phyloP scores from a whole-genome alignment of 2,113 vertebrate genomes.

The Tetraodon nigroviridis region DNA sequence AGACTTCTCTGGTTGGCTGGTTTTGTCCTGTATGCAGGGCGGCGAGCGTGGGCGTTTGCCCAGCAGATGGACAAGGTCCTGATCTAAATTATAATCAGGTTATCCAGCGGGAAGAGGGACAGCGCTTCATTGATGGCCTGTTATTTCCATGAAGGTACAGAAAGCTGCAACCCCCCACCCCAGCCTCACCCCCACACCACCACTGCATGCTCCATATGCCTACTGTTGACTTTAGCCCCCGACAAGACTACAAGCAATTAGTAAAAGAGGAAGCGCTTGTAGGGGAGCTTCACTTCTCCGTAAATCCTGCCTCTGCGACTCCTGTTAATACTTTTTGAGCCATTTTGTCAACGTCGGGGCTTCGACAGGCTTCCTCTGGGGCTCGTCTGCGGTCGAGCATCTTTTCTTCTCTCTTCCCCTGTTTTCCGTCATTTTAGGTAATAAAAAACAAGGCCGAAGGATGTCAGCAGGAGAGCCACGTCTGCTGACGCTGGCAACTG shows the following conservation, averaged over 20 bases:
- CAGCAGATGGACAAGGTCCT: slow-evolving; percentile 62
- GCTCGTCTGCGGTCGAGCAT: slow-evolving; percentile 59
- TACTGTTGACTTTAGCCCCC: slow-evolving; percentile 31
- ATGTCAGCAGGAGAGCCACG: slow-evolving; percentile 37
- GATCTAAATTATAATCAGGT: slow-evolving; percentile 67
- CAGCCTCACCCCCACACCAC: neutral
- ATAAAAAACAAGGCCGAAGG: slow-evolving; percentile 56
- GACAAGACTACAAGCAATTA: slow-evolving; percentile 19
- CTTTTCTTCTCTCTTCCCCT: slow-evolving; percentile 36
- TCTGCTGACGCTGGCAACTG: slow-evolving; percentile 44
- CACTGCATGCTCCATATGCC: slow-evolving; percentile 32
- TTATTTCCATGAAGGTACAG: slow-evolving; percentile 57
- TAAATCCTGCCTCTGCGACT: slow-evolving; percentile 33
- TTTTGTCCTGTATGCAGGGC: slow-evolving; percentile 30
- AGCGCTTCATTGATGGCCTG: slow-evolving; percentile 46
- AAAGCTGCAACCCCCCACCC: slow-evolving; percentile 32
- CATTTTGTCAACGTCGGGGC: slow-evolving; percentile 57
- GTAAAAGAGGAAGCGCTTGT: slow-evolving; percentile 21
- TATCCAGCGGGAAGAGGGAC: slow-evolving; percentile 56
- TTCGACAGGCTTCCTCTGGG: slow-evolving; percentile 52
- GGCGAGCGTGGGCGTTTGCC: slow-evolving; percentile 43
- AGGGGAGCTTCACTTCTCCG: slow-evolving; percentile 23
- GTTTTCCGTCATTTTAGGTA: slow-evolving; percentile 64
- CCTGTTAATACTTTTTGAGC: slow-evolving; percentile 52
- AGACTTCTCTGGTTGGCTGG: slow-evolving; percentile 17